Conservation (phyloP, 37 sponge, comb jelly and placozoan genomes). For the Mnemiopsis leidyi region DNA sequence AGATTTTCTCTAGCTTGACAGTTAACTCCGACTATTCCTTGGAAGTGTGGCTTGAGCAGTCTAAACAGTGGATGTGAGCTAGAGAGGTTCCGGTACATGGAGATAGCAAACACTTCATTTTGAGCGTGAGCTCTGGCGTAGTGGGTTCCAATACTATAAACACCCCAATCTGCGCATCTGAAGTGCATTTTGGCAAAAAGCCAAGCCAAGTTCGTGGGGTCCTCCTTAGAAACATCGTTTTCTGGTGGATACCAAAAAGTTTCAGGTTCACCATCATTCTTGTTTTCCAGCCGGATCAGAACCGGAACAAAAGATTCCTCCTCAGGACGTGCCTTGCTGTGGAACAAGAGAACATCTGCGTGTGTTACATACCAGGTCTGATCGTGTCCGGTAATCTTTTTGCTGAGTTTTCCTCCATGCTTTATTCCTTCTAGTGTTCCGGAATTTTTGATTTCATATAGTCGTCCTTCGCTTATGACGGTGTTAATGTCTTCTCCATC, state of each 20-base stretch:
- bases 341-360: background rate
- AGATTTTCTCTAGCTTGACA: background rate
- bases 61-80: background rate
- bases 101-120: background rate
- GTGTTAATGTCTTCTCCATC: background rate
- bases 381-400: background rate
- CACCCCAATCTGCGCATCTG: background rate
- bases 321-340: background rate
- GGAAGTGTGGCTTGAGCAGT: background rate
- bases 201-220: background rate
- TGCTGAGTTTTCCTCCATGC: background rate
- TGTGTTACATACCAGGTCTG: background rate
- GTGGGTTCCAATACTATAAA: slow-evolving; percentile 1
- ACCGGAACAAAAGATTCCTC: slow-evolving; percentile 3
- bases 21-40: background rate
- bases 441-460: background rate
- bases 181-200: slow-evolving; percentile 22
- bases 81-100: slow-evolving; percentile 10
- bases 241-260: slow-evolving; percentile 3
- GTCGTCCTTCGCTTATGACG: background rate
- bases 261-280: background rate
- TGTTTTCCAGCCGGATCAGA: background rate
- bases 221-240: background rate
- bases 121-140: background rate
- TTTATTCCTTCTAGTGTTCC: background rate